Conservation (phyloP, 2,888 invertebrate species). For the Mesorhabditis sp. region DNA sequence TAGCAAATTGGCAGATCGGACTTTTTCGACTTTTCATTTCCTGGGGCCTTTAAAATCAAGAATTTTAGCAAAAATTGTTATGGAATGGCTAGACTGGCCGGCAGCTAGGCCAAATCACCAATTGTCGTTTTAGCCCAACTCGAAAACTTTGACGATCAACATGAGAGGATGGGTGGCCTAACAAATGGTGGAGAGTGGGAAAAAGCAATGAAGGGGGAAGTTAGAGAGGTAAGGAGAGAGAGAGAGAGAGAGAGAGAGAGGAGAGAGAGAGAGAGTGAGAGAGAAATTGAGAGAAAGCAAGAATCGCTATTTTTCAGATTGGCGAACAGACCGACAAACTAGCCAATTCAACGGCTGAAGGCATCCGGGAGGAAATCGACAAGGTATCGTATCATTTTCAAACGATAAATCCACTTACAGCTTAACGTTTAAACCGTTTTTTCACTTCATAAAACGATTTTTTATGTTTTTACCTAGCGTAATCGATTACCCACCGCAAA, state of each 20-base stretch:
- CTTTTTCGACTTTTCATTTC: too few relatives aligned
- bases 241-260: constrained; percentile 20
- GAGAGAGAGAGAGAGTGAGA: constrained; percentile 10
- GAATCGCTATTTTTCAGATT: constrained; percentile 14
- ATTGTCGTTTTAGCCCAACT: constrained; percentile 12
- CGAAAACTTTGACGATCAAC: constrained; percentile 42
- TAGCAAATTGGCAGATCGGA: too few relatives aligned
- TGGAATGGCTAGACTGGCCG: too few relatives aligned
- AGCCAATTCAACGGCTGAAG: constrained; percentile 36
- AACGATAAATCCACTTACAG: too few relatives aligned
- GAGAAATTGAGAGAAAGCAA: not conserved
- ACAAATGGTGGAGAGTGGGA: constrained; percentile 28
- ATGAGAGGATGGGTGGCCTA: constrained; percentile 42
- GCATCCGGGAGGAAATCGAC: constrained; percentile 35
- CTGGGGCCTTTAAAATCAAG: too few relatives aligned
- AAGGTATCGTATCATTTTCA: constrained; percentile 17
- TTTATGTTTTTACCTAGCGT: too few relatives aligned
- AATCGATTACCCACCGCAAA: too few relatives aligned
- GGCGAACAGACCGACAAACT: constrained; percentile 34
- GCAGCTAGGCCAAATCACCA: too few relatives aligned
- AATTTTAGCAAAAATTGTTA: too few relatives aligned
- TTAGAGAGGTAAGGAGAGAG: not conserved
- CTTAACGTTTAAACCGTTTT: too few relatives aligned
- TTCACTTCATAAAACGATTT: too few relatives aligned
- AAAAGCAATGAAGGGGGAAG: constrained; percentile 15